Conservation (phyloP, 2,888 invertebrate genomes). For the Periphyllus acericola region DNA sequence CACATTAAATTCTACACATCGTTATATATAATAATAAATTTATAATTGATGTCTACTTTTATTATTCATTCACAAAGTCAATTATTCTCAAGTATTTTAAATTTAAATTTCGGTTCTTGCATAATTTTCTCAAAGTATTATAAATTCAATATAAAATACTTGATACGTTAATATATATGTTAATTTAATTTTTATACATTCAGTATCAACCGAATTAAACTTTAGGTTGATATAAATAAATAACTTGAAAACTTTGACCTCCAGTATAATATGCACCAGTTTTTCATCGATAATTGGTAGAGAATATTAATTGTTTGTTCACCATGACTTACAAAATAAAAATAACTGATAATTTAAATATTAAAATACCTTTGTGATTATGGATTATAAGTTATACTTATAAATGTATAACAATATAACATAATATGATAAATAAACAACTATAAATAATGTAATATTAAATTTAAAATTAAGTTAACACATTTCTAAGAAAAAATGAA, state of each 20-base stretch:
- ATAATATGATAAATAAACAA: neutral
- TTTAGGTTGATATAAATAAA: neutral
- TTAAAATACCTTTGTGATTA: neutral
- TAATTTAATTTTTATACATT: neutral
- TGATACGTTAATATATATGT: neutral
- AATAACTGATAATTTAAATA: neutral
- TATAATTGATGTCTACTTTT: too few relatives aligned
- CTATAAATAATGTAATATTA: neutral
- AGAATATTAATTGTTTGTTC: conserved; percentile 2
- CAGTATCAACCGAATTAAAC: neutral
- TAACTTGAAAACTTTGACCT: neutral
- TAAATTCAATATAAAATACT: neutral
- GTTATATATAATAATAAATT: too few relatives aligned
- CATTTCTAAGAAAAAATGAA: neutral
- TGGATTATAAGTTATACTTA: neutral
- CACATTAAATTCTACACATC: too few relatives aligned
- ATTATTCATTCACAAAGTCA: too few relatives aligned
- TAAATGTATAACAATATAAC: too few relatives aligned
- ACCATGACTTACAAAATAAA: neutral
- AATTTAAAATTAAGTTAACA: neutral
- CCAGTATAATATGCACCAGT: neutral
- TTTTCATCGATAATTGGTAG: neutral
- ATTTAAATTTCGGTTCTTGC: too few relatives aligned
- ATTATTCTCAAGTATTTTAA: too few relatives aligned
- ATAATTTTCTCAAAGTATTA: too few relatives aligned